Percentiles rank a stretch among this genome's conserved stretches.
Evolutionary conservation across 2,113 vertebrate genomes (phyloP).

Genomic region (Ageneiosus marmoratus): DNA sequence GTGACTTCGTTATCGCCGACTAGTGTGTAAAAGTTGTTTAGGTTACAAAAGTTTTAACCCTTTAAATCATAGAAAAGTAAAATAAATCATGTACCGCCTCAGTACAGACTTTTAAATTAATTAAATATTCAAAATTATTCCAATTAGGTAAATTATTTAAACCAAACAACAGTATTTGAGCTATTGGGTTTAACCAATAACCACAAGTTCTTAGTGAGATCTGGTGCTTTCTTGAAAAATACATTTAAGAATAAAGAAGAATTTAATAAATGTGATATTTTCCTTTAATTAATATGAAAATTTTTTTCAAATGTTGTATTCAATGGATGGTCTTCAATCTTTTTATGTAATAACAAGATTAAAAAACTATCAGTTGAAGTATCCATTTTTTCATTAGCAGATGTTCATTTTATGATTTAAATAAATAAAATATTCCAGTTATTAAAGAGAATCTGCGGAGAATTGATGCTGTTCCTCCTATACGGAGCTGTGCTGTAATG

Average conservation of each 20-base stretch:
- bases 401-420: too few species aligned
- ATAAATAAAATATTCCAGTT: too few species aligned
- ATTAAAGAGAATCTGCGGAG: too few species aligned
- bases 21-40: too few species aligned
- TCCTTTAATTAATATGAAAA: neutral
- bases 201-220: too few species aligned
- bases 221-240: too few species aligned
- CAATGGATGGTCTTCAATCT: neutral
- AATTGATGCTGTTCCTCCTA: too few species aligned
- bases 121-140: neutral
- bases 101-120: neutral
- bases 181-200: too few species aligned
- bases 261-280: neutral
- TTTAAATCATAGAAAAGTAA: too few species aligned
- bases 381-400: neutral
- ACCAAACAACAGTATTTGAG: neutral
- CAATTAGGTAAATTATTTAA: neutral
- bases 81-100: neutral
- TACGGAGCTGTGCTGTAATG: neutral
- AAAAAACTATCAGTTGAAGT: neutral
- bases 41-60: too few species aligned
- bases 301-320: neutral
- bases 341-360: neutral
- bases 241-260: neutral
- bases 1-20: neutral